These are phyloP conservation scores for Gymnothorax javanicus DNA, from an alignment of 2,797 vertebrate species.

Conservation along the genomic window DNA sequence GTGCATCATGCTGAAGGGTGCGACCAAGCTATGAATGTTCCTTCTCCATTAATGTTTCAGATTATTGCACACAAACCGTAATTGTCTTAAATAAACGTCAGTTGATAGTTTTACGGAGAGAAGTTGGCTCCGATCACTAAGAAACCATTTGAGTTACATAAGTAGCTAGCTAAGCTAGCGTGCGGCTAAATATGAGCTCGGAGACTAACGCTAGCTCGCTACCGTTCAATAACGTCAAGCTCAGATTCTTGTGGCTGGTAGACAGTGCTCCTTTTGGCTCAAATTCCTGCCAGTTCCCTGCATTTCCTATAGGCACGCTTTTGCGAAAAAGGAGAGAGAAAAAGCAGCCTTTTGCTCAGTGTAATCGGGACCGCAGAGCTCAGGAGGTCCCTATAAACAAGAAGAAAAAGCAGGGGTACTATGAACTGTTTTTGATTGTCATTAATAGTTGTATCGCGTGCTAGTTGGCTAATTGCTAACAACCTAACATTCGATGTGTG, in stretches of 20 bases:
- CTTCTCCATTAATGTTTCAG: constrained; percentile 22
- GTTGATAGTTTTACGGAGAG: constrained; percentile 31
- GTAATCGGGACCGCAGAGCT: constrained; percentile 18
- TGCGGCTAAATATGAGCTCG: constrained; percentile 43
- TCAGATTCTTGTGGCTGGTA: constrained; percentile 35
- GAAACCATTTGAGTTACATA: constrained; percentile 38
- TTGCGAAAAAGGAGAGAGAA: constrained; percentile 49
- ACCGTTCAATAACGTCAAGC: constrained; percentile 34
- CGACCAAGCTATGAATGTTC: constrained; percentile 34
- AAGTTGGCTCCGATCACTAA: not conserved
- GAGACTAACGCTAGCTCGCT: constrained; percentile 5
- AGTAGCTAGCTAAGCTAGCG: constrained; percentile 33
- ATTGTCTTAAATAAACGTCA: constrained; percentile 5
- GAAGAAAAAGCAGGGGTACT: constrained; percentile 1
- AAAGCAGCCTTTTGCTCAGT: constrained; percentile 4
- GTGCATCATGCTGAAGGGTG: constrained; percentile 35
- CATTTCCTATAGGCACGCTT: constrained; percentile 49
- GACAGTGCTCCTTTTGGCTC: constrained; percentile 47
- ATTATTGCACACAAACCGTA: not conserved
- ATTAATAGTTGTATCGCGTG: not conserved
- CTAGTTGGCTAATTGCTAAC: constrained; percentile 4
- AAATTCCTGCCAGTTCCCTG: constrained; percentile 56
- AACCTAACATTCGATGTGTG: not conserved
- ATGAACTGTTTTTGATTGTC: constrained; percentile 18
- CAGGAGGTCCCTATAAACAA: constrained; percentile 6